Evolutionary conservation across 1,140 invertebrate genomes (phyloP).

Genomic region (Aporrectodea caliginosa): DNA sequence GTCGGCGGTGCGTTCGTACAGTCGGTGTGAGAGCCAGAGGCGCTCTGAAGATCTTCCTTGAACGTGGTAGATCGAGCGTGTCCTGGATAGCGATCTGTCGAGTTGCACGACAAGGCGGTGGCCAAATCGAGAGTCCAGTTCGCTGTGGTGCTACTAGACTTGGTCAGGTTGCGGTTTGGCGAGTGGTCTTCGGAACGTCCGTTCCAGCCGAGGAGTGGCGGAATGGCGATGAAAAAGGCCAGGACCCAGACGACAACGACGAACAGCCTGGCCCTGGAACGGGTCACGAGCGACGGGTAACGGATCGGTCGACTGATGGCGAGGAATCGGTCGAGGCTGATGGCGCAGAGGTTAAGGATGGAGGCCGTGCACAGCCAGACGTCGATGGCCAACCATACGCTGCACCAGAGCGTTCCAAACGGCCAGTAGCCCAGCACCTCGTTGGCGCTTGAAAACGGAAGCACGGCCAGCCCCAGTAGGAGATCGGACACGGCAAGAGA

Average conservation of each 20-base stretch:
- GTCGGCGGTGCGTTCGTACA: conserved; percentile 46
- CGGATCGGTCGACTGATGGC: conserved; percentile 54
- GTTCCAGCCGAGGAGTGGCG: conserved; percentile 90
- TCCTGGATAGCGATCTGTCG: conserved; percentile 11
- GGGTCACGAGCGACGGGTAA: conserved; percentile 43
- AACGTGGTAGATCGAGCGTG: background rate
- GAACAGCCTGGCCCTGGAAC: conserved; percentile 73
- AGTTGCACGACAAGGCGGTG: conserved; percentile 41
- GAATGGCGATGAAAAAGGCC: conserved; percentile 91
- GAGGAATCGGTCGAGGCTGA: conserved; percentile 56
- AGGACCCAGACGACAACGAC: conserved; percentile 89
- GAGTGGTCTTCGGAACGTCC: conserved; percentile 55
- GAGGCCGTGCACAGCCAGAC: conserved; percentile 56
- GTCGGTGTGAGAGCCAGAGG: background rate
- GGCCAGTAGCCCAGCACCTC: conserved; percentile 29
- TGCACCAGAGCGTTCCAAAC: conserved; percentile 47
- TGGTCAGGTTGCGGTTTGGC: background rate
- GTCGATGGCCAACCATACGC: conserved; percentile 56
- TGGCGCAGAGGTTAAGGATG: conserved; percentile 57
- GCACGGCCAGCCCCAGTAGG: conserved; percentile 11
- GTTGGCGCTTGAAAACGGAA: background rate
- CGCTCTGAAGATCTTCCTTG: background rate
- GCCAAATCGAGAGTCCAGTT: too few species aligned
- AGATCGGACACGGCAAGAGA: conserved; percentile 34
- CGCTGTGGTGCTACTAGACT: background rate